A percentile compares a stretch with the other conserved stretches of the same genome.
Evolutionary conservation across 2,113 vertebrate species (phyloP).

Genomic region (Sturnira hondurensis): DNA sequence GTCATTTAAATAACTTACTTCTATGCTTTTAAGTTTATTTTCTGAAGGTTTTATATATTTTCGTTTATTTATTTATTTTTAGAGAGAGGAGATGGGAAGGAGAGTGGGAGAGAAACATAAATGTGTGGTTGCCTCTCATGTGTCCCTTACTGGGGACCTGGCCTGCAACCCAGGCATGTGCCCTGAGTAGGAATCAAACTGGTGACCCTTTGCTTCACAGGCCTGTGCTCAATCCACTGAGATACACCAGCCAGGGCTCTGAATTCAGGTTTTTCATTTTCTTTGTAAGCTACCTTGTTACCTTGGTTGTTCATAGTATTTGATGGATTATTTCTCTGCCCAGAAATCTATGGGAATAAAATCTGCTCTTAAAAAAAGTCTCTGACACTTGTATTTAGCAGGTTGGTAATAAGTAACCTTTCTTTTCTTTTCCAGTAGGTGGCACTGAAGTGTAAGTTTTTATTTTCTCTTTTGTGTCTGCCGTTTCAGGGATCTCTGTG

Average conservation of each 20-base stretch:
- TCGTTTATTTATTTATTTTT: no score
- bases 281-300: not conserved
- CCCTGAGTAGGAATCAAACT: no score
- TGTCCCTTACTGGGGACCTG: no score
- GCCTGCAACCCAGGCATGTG: no score
- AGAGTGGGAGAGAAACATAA: no score
- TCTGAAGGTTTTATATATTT: not conserved
- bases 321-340: not conserved
- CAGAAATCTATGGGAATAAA: not conserved
- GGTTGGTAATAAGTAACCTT: not conserved
- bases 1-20: not conserved
- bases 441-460: not conserved
- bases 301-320: not conserved
- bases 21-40: not conserved
- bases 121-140: no score
- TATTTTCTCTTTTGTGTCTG: not conserved
- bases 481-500: not conserved
- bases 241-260: no score
- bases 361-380: not conserved
- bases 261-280: not conserved
- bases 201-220: no score
- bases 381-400: not conserved
- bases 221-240: no score
- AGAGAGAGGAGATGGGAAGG: no score
- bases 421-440: not conserved